These are phyloP conservation scores for Notolabrus celidotus DNA, from an alignment of 2,797 vertebrate species.

Conservation along the genomic window DNA sequence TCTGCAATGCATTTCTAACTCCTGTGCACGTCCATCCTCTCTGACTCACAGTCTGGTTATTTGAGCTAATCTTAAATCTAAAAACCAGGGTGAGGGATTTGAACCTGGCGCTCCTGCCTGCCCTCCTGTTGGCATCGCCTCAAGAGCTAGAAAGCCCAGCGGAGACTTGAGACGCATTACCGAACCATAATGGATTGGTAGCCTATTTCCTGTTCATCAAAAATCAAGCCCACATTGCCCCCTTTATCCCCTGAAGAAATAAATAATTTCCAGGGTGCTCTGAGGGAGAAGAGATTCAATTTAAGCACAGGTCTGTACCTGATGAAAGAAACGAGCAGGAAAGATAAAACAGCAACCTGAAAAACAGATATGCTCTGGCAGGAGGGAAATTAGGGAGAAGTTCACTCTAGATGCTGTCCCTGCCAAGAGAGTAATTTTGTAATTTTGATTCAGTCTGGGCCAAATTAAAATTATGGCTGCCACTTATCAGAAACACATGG, in stretches of 20 bases:
- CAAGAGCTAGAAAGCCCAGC: constrained; percentile 60
- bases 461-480: constrained; percentile 81
- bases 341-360: constrained; percentile 72
- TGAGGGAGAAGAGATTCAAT: constrained; percentile 63
- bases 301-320: constrained; percentile 71
- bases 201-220: constrained; percentile 70
- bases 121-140: constrained; percentile 63
- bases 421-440: constrained; percentile 81
- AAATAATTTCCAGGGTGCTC: constrained; percentile 71
- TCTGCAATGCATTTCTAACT: no score
- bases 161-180: constrained; percentile 64
- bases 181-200: constrained; percentile 66
- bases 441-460: constrained; percentile 77
- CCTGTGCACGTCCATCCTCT: constrained; percentile 7
- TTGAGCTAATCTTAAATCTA: constrained; percentile 54
- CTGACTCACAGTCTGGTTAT: constrained; percentile 41
- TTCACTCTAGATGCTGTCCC: constrained; percentile 61
- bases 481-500: constrained; percentile 84
- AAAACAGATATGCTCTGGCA: constrained; percentile 76
- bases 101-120: constrained; percentile 55
- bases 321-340: constrained; percentile 71
- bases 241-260: constrained; percentile 65
- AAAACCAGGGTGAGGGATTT: constrained; percentile 53
- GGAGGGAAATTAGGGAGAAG: constrained; percentile 72
- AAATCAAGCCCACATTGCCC: constrained; percentile 46